Percentiles rank a stretch among this genome's conserved stretches.
Conservation (phyloP, 2,797 vertebrate genomes). For the Apogon hyalosoma region DNA sequence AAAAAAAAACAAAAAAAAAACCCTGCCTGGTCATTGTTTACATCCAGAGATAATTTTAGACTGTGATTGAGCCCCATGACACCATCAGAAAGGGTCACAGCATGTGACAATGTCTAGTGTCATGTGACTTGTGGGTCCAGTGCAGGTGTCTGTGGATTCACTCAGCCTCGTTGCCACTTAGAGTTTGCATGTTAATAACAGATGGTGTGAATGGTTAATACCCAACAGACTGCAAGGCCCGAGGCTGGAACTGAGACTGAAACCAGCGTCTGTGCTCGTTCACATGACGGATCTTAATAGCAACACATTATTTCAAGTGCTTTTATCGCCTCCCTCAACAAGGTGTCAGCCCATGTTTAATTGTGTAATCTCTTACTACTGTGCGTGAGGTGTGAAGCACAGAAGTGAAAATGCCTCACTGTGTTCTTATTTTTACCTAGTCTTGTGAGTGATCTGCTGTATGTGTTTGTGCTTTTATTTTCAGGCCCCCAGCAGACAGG, state of each 20-base stretch:
- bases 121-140: not conserved
- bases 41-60: not conserved
- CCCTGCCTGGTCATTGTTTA: conserved; percentile 16
- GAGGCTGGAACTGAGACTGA: conserved; percentile 82
- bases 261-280: conserved; percentile 64
- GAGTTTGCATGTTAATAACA: conserved; percentile 25
- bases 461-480: conserved; percentile 1
- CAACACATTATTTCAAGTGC: conserved; percentile 20
- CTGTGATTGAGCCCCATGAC: conserved; percentile 10
- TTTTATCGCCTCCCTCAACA: not conserved
- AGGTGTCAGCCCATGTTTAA: not conserved
- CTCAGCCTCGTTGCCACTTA: no score
- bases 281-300: conserved; percentile 58
- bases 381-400: no score
- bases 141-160: no score
- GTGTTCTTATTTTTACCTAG: not conserved
- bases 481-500: conserved; percentile 91
- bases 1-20: not conserved
- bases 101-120: conserved; percentile 26
- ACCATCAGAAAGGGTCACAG: conserved; percentile 12
- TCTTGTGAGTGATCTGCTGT: not conserved
- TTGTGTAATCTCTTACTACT: not conserved
- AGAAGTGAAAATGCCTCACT: not conserved
- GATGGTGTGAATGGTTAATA: conserved; percentile 51
- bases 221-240: conserved; percentile 35